These are phyloP conservation scores for Nemapogon koenigi DNA, from an alignment of 2,888 invertebrate genomes.

Conservation along the genomic window DNA sequence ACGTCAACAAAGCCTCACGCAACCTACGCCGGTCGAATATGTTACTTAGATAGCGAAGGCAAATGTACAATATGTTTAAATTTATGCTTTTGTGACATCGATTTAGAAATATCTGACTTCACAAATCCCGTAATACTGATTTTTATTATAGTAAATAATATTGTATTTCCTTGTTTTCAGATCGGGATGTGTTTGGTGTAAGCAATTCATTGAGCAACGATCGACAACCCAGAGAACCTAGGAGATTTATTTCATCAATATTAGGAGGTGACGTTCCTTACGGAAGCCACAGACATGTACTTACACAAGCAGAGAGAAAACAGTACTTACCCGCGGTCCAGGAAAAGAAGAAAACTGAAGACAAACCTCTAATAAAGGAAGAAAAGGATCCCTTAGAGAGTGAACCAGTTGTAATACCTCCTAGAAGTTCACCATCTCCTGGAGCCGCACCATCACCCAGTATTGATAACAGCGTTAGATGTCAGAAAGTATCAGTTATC, in stretches of 20 bases:
- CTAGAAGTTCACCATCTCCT: constrained; percentile 55
- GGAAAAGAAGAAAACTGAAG: constrained; percentile 60
- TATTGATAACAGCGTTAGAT: constrained; percentile 72
- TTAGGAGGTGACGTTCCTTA: constrained; percentile 83
- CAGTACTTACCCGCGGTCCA: constrained; percentile 71
- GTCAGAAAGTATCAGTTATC: constrained; percentile 78
- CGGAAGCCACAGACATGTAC: constrained; percentile 76
- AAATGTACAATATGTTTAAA: constrained; percentile 20
- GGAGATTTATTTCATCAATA: constrained; percentile 80
- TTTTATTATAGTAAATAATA: not conserved
- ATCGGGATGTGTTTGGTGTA: constrained; percentile 60
- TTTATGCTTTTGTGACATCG: not conserved
- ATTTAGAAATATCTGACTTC: not conserved
- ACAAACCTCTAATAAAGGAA: constrained; percentile 61
- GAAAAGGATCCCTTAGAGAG: constrained; percentile 71
- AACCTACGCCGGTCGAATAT: constrained; percentile 51
- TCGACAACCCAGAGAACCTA: constrained; percentile 51
- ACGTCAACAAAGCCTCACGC: constrained; percentile 58
- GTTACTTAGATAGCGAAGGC: constrained; percentile 35
- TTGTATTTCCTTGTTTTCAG: constrained; percentile 38
- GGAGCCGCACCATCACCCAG: constrained; percentile 67
- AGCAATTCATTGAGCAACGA: constrained; percentile 35
- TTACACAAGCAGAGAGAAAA: constrained; percentile 84
- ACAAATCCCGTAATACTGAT: not conserved
- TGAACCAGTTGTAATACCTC: constrained; percentile 66